A percentile compares a stretch with the other conserved stretches of the same genome.
Evolutionary conservation across 2,888 invertebrate genomes (phyloP).

Genomic region (Abrostola tripartita): DNA sequence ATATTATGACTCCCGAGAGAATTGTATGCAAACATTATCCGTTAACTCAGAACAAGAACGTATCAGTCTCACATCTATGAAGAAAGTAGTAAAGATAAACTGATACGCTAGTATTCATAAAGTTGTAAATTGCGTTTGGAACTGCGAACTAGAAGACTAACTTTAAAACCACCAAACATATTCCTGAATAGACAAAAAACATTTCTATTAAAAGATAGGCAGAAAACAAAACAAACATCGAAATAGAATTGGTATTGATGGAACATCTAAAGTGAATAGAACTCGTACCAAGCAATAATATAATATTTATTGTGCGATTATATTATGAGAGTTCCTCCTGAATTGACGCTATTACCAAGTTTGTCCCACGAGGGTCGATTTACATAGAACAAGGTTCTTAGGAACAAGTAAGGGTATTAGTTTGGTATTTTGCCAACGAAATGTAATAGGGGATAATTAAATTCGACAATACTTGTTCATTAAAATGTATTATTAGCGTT

Average conservation of each 20-base stretch:
- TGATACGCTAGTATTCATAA: no score
- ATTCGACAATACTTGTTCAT: background rate
- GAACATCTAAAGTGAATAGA: constrained; percentile 2
- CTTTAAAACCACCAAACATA: no score
- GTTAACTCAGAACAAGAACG: no score
- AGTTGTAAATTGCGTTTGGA: no score
- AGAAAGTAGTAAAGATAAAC: no score
- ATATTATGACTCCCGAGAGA: no score
- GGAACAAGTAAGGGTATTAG: constrained; percentile 23
- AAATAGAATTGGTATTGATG: constrained; percentile 1
- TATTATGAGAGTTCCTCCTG: constrained; percentile 11
- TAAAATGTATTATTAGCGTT: background rate
- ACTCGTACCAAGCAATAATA: background rate
- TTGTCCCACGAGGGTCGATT: constrained; percentile 47
- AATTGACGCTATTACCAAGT: constrained; percentile 30
- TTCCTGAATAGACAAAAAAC: no score
- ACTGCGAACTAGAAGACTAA: no score
- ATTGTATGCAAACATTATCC: no score
- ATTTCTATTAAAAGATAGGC: no score
- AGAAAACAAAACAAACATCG: background rate
- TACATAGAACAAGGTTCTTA: constrained; percentile 51
- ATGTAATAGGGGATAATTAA: constrained; percentile 10
- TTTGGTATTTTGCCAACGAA: constrained; percentile 11
- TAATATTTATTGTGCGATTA: constrained; percentile 23
- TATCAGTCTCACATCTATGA: no score